These are phyloP conservation scores for Goniozus legneri DNA, from an alignment of 1,140 invertebrate species.

Conservation along the genomic window DNA sequence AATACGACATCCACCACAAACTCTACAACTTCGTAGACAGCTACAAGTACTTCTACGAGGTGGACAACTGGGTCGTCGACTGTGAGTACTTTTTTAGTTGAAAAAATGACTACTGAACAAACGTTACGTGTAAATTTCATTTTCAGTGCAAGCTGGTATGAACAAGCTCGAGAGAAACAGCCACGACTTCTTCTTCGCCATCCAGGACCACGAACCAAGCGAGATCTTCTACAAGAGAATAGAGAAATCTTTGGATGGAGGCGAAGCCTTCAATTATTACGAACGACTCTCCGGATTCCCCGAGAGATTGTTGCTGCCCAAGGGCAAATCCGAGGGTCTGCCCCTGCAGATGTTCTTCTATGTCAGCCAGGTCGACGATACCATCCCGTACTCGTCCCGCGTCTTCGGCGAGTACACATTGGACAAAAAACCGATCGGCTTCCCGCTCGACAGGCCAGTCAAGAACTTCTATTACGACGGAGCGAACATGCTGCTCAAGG, in stretches of 20 bases:
- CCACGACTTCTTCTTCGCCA: slow-evolving; percentile 40
- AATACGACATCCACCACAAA: slow-evolving; percentile 60
- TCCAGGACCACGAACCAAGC: slow-evolving; percentile 34
- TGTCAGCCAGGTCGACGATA: slow-evolving; percentile 29
- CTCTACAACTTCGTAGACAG: slow-evolving; percentile 50
- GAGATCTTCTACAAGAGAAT: slow-evolving; percentile 36
- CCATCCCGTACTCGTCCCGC: slow-evolving; percentile 2
- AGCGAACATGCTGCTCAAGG: slow-evolving; percentile 35
- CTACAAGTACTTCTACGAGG: slow-evolving; percentile 62
- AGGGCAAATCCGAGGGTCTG: slow-evolving; percentile 38
- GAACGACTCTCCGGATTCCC: slow-evolving; percentile 33
- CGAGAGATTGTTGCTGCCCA: slow-evolving; percentile 37
- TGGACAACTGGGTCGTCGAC: slow-evolving; percentile 53
- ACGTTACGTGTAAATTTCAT: neutral
- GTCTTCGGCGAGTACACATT: slow-evolving; percentile 14
- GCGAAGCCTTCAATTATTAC: slow-evolving; percentile 21
- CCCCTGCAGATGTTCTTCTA: slow-evolving; percentile 37
- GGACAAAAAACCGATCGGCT: slow-evolving; percentile 16
- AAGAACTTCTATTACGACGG: slow-evolving; percentile 22
- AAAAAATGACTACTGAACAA: slow-evolving; percentile 45
- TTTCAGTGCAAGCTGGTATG: slow-evolving; percentile 42
- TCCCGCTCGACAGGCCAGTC: slow-evolving; percentile 55
- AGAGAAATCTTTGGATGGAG: slow-evolving; percentile 30
- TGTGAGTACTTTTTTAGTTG: slow-evolving; percentile 31
- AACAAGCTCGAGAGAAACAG: slow-evolving; percentile 48